Base-by-base conservation (phyloP, 2,797 vertebrate species). In the Salmo trutta region DNA sequence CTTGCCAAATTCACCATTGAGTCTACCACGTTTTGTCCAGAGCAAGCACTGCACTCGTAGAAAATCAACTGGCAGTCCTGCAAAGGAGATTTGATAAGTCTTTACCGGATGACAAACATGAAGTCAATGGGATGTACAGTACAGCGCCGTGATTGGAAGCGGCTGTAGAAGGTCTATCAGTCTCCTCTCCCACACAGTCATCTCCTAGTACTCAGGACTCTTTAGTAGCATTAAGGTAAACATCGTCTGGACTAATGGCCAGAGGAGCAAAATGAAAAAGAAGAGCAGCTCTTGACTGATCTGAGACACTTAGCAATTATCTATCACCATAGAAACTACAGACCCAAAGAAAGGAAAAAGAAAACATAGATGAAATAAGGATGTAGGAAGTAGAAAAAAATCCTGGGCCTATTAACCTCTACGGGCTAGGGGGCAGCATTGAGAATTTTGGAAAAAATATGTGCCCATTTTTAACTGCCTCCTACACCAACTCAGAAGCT, bases 1-100 rank as follows among this genome's bases (percentile, higher is more conserved):
- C 96, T 95, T 86, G 96, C 96, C 77, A 99, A 91, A 81, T 96
- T 93, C 69, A 96, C 83, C 86, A 99, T 91, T 2, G 96, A 93
- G 66, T 96, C 92, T 8, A 83, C 82, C 36, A 94, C 93, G 16
- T 96, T 98, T 84, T 94, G 88, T 73, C 96, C 96, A 0, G 97
- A 95, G 81, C 75, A 94, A 0, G 97, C 97, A 7, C 98, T 99
- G 93, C 96, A 98, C 88, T 99, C 97, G 47, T 94, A 97, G 92
- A 98, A 98, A 79, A 94, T 87, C 83, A 98, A 88, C 72, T 87
- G 91, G 76, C 91, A 94, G 74, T 97, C 95, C 98, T 99, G 78
- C 12, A 87, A 88, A 7, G 75, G 73, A 3, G 76, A 75, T 65
- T 53, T 17, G 8, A 69, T 16, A 65, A 4, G 17, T 78, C 15